Base-by-base conservation (phyloP, 1,140 invertebrate genomes). In the Hylaeus anthracinus region DNA sequence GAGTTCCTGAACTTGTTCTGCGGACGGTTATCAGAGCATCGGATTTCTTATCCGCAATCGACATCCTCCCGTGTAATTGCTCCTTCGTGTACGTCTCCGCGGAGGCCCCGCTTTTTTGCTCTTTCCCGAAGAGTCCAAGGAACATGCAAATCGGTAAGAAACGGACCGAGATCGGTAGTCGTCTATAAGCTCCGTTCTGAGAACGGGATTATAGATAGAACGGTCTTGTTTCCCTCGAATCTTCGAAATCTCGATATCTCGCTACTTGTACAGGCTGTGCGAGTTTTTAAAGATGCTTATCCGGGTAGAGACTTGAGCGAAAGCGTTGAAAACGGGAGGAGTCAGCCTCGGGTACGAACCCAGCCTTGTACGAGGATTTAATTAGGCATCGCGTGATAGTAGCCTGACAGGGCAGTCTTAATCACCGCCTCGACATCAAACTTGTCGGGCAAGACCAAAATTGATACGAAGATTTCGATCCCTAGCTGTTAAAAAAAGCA, bases 141-240 rank as follows among this genome's bases (percentile, higher is more conserved):
- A 58, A 67, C 84, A 86, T 86, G 85, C 85, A 86, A 86, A 86
- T 86, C 85, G 69, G 67, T 58, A 72, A 76, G 79, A 83, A 86
- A 85, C 85, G 75, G 84, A 86, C 86, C 80, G 56, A 84, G 77
- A 86, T 86, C 85, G 63, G 83, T 79, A 60, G 65, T 71, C 83
- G 26, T 75, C 71, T n/a, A 70, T 75, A 78, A 82, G 10, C 65
- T 79, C 63, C 71, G 58, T 14, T 15, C 41, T 37, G 5, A 78
- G 71, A 56, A 43, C 39, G 10, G 61, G 61, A 64, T 64, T 41
- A 64, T 64, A 64, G 61, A 43, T 64, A 10, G 10, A 10, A 26
- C 5, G 14, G 37, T n/a, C 45, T 3, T 4, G 48, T 70, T 51
- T 15, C 45, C 14, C 15, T 26, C 3, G 58, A 61, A 72, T 79